Conservation (phyloP, 1,140 invertebrate species). For the Ips nitidus region DNA sequence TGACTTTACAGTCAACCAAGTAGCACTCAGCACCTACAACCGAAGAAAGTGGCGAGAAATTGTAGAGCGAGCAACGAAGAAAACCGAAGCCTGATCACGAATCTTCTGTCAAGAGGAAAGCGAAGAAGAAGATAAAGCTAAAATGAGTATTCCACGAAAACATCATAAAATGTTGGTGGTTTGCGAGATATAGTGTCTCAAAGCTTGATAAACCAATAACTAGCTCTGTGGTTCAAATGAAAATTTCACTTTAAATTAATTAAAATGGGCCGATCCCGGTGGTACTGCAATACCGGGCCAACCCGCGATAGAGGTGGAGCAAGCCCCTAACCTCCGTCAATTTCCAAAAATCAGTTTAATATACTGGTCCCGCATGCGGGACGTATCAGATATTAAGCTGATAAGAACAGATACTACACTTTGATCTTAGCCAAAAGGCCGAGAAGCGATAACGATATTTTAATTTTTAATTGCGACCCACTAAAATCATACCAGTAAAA, state of each 20-base stretch:
- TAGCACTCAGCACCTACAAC: not conserved
- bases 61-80: too few species aligned
- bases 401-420: conserved; percentile 49
- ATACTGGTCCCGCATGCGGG: conserved; percentile 41
- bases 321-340: conserved; percentile 52
- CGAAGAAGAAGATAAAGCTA: too few species aligned
- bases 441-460: conserved; percentile 57
- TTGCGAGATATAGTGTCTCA: too few species aligned
- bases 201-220: too few species aligned
- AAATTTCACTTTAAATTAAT: conserved; percentile 19
- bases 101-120: too few species aligned
- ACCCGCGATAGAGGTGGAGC: conserved; percentile 58
- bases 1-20: too few species aligned
- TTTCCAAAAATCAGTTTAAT: conserved; percentile 59
- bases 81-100: too few species aligned
- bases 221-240: too few species aligned
- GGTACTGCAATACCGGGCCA: conserved; percentile 63
- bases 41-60: not conserved
- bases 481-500: too few species aligned
- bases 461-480: too few species aligned
- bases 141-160: too few species aligned
- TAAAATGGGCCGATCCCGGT: conserved; percentile 52
- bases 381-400: conserved; percentile 43
- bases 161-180: too few species aligned
- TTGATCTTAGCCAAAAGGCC: conserved; percentile 58